These are phyloP conservation scores for Parapsyche elsis DNA, from an alignment of 1,140 invertebrate genomes.

Conservation along the genomic window DNA sequence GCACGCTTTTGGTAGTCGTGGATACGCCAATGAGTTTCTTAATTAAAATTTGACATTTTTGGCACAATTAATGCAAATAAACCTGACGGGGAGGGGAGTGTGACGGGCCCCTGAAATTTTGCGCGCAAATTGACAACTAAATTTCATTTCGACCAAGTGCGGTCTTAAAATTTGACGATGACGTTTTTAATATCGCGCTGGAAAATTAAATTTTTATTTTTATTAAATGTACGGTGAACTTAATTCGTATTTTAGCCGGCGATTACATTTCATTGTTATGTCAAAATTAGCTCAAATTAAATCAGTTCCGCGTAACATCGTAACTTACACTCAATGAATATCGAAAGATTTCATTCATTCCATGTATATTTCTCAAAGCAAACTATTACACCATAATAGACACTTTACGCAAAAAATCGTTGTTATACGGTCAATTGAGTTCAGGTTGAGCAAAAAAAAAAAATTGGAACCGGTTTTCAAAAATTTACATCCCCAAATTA, in stretches of 20 bases:
- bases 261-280: no score
- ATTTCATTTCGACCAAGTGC: not conserved
- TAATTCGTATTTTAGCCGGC: not conserved
- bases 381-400: no score
- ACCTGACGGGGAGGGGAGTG: not conserved
- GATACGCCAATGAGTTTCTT: slow-evolving; percentile 2
- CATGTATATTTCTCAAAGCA: no score
- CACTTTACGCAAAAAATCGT: no score
- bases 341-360: no score
- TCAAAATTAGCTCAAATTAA: no score
- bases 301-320: no score
- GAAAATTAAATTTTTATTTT: not conserved
- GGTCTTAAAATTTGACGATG: not conserved
- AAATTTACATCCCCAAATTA: no score
- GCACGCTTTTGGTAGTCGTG: not conserved
- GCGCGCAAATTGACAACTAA: not conserved
- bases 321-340: no score
- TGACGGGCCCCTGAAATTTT: not conserved
- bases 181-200: not conserved
- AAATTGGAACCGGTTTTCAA: no score
- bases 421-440: no score
- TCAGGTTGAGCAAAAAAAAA: no score
- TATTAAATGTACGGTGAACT: not conserved
- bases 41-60: slow-evolving; percentile 35
- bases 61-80: slow-evolving; percentile 4